Evolutionary conservation across 2,113 vertebrate species (phyloP).

Genomic region (Ciconia stormi): DNA sequence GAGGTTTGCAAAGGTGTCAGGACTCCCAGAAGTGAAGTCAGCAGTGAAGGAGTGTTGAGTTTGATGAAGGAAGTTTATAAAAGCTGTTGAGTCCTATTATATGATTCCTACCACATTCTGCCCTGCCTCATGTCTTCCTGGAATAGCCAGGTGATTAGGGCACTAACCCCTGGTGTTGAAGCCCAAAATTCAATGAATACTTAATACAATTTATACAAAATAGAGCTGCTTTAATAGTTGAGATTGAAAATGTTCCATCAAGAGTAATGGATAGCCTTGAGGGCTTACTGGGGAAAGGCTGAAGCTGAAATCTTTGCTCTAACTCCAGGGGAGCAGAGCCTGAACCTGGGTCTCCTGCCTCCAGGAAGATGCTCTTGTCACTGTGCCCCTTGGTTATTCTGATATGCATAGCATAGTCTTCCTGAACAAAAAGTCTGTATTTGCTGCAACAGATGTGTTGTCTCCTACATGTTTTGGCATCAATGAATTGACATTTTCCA

Average conservation of each 20-base stretch:
- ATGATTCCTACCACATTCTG: not conserved
- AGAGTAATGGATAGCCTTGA: constrained; percentile 69
- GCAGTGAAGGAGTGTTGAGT: not conserved
- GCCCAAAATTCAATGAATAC: constrained; percentile 63
- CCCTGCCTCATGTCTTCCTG: not conserved
- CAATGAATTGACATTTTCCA: not conserved
- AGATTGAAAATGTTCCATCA: constrained; percentile 65
- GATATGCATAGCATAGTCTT: not conserved
- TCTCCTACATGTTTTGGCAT: not conserved
- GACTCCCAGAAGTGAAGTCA: not conserved
- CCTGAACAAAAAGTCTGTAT: not conserved
- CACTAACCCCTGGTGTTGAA: constrained; percentile 51
- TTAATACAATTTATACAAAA: constrained; percentile 62
- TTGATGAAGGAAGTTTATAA: not conserved
- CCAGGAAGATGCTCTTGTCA: not conserved
- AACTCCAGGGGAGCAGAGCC: not conserved
- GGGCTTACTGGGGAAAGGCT: constrained; percentile 42
- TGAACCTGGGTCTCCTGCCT: not conserved
- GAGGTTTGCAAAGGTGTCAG: not conserved
- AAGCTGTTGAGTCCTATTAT: not conserved
- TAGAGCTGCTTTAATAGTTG: constrained; percentile 49
- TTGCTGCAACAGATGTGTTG: not conserved
- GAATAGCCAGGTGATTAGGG: constrained; percentile 49
- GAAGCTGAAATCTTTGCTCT: constrained; percentile 9
- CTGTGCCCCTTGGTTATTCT: not conserved